phyloP scores from a whole-genome alignment of 64 coral and sea anemone species.

The Platygyra sinensis region DNA sequence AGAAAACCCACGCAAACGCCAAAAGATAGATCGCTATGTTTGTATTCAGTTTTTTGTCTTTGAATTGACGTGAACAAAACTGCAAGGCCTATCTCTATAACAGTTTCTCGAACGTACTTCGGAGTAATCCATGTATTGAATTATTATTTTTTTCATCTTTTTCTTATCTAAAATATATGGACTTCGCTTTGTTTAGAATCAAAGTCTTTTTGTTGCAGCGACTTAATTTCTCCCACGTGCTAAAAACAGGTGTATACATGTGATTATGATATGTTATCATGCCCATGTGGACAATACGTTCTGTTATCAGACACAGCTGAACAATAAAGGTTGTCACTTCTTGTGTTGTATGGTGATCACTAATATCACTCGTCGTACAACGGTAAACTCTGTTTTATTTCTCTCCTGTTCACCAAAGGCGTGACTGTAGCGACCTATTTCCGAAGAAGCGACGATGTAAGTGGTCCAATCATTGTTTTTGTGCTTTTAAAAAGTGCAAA shows the following conservation, averaged over 20 bases:
- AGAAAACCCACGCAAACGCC: no score
- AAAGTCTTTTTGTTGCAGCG: neutral
- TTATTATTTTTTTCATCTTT: neutral
- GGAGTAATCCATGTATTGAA: neutral
- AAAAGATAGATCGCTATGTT: no score
- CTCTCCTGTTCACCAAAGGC: neutral
- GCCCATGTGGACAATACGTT: neutral
- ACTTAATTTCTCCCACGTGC: neutral
- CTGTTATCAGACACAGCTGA: constrained; percentile 17
- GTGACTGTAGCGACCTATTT: neutral
- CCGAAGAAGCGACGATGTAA: constrained; percentile 7
- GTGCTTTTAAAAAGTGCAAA: neutral
- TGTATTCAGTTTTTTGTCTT: no score
- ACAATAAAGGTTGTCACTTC: constrained; percentile 41
- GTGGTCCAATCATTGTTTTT: neutral
- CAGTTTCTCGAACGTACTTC: neutral
- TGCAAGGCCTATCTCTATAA: no score
- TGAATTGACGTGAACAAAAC: no score
- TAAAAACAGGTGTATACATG: constrained; percentile 24
- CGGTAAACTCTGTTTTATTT: neutral
- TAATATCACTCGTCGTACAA: neutral
- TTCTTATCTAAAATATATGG: neutral
- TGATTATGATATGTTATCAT: neutral
- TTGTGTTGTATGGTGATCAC: neutral
- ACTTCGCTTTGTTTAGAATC: neutral